These are phyloP conservation scores for Spodoptera littoralis DNA, from an alignment of 2,888 invertebrate genomes.

Conservation along the genomic window DNA sequence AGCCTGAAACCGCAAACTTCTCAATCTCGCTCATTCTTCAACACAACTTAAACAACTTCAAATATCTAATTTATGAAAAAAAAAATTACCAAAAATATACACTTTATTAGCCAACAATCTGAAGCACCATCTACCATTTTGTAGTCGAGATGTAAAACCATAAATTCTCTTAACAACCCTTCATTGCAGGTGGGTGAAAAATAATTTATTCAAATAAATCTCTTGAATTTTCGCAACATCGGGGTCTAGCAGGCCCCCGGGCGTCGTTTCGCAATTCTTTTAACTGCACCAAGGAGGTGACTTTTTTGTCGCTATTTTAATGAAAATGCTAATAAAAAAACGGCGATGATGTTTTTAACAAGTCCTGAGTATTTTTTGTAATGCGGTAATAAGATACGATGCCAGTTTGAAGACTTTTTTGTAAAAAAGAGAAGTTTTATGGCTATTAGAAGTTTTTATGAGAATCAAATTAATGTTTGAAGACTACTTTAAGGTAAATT, in stretches of 20 bases:
- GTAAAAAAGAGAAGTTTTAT: slow-evolving; percentile 11
- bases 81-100: neutral
- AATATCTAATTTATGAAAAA: too few relatives aligned
- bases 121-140: slow-evolving; percentile 45
- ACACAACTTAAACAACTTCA: too few relatives aligned
- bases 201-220: slow-evolving; percentile 89
- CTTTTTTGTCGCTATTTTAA: slow-evolving; percentile 77
- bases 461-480: slow-evolving; percentile 14
- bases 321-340: slow-evolving; percentile 77
- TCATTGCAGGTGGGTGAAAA: slow-evolving; percentile 84
- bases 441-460: slow-evolving; percentile 21
- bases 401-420: slow-evolving; percentile 11
- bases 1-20: too few relatives aligned
- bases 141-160: slow-evolving; percentile 66
- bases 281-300: slow-evolving; percentile 77
- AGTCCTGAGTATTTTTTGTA: slow-evolving; percentile 28
- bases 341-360: slow-evolving; percentile 62
- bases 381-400: slow-evolving; percentile 16
- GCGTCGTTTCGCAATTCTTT: slow-evolving; percentile 81
- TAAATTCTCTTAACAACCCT: slow-evolving; percentile 84
- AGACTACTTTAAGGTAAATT: slow-evolving; percentile 8
- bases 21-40: too few relatives aligned
- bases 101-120: slow-evolving; percentile 34
- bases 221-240: slow-evolving; percentile 76
- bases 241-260: slow-evolving; percentile 78